Evolutionary conservation across 2,113 vertebrate species (phyloP).

Genomic region (Xiphias gladius): DNA sequence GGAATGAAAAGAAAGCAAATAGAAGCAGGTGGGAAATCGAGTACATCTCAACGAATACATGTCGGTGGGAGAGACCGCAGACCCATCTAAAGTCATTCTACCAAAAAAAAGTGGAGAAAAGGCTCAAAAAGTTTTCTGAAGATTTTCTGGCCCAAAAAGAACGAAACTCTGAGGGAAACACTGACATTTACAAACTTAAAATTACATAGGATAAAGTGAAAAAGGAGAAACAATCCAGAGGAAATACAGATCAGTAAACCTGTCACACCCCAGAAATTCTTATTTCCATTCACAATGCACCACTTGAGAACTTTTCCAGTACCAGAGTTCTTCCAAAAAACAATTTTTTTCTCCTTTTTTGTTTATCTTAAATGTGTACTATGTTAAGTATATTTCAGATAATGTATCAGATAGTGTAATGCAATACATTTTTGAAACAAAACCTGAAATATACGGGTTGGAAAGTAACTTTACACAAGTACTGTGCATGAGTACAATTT

Average conservation of each 20-base stretch:
- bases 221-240: not conserved
- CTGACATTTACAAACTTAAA: not conserved
- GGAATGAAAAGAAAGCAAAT: slow-evolving; percentile 26
- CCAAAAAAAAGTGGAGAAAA: not conserved
- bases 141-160: no score
- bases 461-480: no score
- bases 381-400: not conserved
- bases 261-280: not conserved
- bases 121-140: not conserved
- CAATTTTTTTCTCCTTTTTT: not conserved
- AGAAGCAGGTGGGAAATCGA: not conserved
- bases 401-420: not conserved
- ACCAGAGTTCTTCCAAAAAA: not conserved
- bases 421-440: not conserved
- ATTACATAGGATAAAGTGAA: not conserved
- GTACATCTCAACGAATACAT: not conserved
- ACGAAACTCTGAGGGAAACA: not conserved
- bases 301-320: not conserved
- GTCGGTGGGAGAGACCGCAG: not conserved
- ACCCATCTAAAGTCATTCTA: not conserved
- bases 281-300: no score
- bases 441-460: no score
- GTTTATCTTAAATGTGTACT: not conserved
- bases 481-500: no score
- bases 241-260: not conserved